Base-by-base conservation (phyloP, 64 coral and sea anemone species). In the Montipora foliosa region DNA sequence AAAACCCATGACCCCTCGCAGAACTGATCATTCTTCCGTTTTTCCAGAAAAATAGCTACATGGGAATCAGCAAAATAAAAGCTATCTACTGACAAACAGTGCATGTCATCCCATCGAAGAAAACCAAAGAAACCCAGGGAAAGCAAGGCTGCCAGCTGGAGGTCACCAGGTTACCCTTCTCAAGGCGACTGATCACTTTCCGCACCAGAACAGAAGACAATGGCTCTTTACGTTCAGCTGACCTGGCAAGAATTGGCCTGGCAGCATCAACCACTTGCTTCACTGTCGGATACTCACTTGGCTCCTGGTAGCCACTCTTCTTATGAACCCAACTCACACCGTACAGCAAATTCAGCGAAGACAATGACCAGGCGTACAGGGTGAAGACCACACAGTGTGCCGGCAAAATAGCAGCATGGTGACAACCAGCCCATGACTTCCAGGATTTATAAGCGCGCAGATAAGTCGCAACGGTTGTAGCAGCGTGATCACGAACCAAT, bases 1-100 rank as follows among this genome's bases (percentile, higher is more conserved):
- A 89, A 89, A 64, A 89, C 87, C 87, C 87, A 89, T 45, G 88
- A 90, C 45, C 88, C 88, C 29, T 92, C 55, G 6, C 71, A 49
- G 74, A 94, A 94, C 79, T 94, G 92, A 47, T 89, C 92, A 44
- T 94, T 89, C 67, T 89, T 89, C 44, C 79, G 64, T 52, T 89
- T 80, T 9, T 89, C 92, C 51, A 94, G 59, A 80, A 94, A 94
- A 17, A 94, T 55, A 55, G 52, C 52, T 55, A 55, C 52, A 55
- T 55, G 52, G 52, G 52, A 55, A 55, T 55, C 52, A 60, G 24
- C 24, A 25, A 25, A 25, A 25, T 25, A 25, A 25, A 25, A 25
- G 24, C 24, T 25, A 25, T 25, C 24, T 25, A 25, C 24, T 25
- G 24, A 25, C 24, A 25, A 25, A 25, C 24, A 0, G 24, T 25